These are phyloP conservation scores for Zygogramma bicolorata DNA, from an alignment of 2,888 invertebrate species.

Conservation along the genomic window DNA sequence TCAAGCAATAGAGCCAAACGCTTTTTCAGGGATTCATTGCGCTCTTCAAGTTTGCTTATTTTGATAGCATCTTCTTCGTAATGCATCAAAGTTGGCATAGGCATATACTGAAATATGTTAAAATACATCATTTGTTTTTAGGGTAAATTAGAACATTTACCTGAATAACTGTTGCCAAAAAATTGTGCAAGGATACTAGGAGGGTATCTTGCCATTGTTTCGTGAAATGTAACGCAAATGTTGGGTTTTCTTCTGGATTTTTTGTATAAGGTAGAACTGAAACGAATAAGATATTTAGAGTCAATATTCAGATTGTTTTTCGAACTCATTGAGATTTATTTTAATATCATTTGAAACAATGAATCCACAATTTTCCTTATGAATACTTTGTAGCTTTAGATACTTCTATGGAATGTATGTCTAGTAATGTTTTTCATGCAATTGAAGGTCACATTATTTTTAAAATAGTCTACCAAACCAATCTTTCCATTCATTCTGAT, in stretches of 20 bases:
- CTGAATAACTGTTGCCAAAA: conserved; percentile 89
- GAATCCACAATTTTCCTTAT: not conserved
- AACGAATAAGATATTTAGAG: too few species aligned
- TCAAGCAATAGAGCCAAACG: conserved; percentile 70
- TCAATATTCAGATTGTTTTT: too few species aligned
- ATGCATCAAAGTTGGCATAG: conserved; percentile 85
- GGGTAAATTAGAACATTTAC: conserved; percentile 60
- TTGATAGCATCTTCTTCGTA: conserved; percentile 88
- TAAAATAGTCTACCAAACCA: conserved; percentile 99
- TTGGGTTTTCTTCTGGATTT: conserved; percentile 91
- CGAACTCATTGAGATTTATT: too few species aligned
- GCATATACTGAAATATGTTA: conserved; percentile 77
- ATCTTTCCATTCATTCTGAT: conserved; percentile 94
- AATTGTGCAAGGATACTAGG: conserved; percentile 90
- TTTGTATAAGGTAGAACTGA: conserved; percentile 91
- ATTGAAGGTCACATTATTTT: too few species aligned
- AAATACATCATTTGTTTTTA: conserved; percentile 1
- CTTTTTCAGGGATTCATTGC: conserved; percentile 79
- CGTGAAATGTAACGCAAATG: conserved; percentile 90
- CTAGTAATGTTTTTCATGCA: not conserved
- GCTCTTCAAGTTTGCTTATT: conserved; percentile 86
- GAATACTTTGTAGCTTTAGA: not conserved
- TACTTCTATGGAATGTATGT: not conserved
- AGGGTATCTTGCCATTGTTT: conserved; percentile 97
- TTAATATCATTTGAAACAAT: too few species aligned